phyloP scores from a whole-genome alignment of 1,140 invertebrate species.

The Drosophila lini region DNA sequence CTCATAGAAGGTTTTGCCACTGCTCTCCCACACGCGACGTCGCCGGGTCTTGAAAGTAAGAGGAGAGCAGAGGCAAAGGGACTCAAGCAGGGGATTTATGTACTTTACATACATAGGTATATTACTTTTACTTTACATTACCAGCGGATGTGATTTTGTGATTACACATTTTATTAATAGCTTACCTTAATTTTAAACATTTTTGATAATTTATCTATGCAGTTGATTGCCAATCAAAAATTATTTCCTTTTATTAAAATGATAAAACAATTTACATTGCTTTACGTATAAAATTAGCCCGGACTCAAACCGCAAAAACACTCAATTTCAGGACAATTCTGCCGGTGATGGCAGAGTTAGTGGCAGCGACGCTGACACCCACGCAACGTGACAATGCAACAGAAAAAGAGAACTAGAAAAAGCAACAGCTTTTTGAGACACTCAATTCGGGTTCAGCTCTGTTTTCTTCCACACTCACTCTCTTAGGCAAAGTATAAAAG shows the following conservation, averaged over 20 bases:
- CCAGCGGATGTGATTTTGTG: too few species aligned
- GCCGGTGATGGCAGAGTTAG: not conserved
- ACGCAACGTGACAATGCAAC: not conserved
- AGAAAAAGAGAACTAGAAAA: not conserved
- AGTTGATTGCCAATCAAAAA: too few species aligned
- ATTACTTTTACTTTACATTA: not conserved
- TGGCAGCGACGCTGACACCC: not conserved
- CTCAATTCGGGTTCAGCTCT: not conserved
- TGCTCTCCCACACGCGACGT: constrained; percentile 48
- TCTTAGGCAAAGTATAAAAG: not conserved
- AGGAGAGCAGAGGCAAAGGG: not conserved
- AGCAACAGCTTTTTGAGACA: constrained; percentile 1
- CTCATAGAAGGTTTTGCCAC: not conserved
- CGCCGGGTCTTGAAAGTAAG: not conserved
- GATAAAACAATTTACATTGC: not conserved
- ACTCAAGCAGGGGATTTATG: not conserved
- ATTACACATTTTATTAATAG: too few species aligned
- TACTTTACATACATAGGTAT: not conserved
- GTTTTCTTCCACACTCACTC: not conserved
- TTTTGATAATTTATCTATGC: not conserved
- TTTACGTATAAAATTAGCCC: not conserved
- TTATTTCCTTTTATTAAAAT: too few species aligned
- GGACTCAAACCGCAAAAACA: not conserved
- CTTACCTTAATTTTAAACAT: not conserved
- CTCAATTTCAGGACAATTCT: constrained; percentile 22